Evolutionary conservation across 2,797 vertebrate genomes (phyloP).

Genomic region (Mastacembelus armatus): DNA sequence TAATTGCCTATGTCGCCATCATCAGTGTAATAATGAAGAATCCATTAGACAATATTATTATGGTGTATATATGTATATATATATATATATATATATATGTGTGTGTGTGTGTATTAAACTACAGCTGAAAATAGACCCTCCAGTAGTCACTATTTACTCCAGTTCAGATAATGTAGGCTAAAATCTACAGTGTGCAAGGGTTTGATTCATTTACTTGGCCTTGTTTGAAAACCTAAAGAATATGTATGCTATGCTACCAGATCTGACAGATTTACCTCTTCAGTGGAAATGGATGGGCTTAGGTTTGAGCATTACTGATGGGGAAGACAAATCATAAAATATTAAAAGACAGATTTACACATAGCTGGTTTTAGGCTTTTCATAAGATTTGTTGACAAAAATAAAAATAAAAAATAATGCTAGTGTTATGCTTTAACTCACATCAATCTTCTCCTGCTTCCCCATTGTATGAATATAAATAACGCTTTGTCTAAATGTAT

Average conservation of each 20-base stretch:
- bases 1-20: no score
- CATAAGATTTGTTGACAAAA: not conserved
- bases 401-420: not conserved
- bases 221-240: no score
- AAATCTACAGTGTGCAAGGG: no score
- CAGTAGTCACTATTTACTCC: no score
- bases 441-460: not conserved
- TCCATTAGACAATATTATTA: no score
- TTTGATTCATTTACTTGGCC: no score
- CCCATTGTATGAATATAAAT: conserved; percentile 10
- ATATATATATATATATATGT: no score
- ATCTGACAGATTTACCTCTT: not conserved
- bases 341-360: conserved; percentile 6
- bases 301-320: not conserved
- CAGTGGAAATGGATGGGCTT: not conserved
- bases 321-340: not conserved
- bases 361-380: not conserved
- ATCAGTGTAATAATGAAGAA: no score
- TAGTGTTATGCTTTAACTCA: not conserved
- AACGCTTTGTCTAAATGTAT: conserved; percentile 24
- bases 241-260: not conserved
- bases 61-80: no score
- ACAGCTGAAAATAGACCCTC: no score
- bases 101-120: no score
- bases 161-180: no score